Evolutionary conservation across 2,888 invertebrate genomes (phyloP).

Genomic region (Phortica okadai): DNA sequence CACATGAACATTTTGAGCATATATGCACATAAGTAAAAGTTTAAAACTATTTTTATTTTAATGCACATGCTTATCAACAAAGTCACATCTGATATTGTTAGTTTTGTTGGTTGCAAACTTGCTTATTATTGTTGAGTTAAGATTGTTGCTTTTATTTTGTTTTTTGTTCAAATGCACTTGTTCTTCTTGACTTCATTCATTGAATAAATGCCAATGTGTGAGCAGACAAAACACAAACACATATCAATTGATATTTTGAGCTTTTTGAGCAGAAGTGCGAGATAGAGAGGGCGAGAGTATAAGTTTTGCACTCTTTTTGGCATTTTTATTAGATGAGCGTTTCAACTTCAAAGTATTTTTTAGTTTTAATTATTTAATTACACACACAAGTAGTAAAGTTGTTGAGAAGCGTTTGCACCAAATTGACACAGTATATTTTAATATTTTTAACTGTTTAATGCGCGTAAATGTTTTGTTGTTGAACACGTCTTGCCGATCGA

Average conservation of each 20-base stretch:
- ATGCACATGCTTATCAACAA: too few species aligned
- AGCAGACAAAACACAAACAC: constrained; percentile 14
- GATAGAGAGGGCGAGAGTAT: constrained; percentile 33
- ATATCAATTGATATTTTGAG: constrained; percentile 13
- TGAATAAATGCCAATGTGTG: constrained; percentile 26
- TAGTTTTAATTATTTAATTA: too few species aligned
- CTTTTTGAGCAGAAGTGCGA: constrained; percentile 23
- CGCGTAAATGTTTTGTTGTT: background rate
- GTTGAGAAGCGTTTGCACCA: too few species aligned
- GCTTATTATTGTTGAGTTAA: constrained; percentile 31
- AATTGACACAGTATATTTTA: background rate
- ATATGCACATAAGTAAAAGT: too few species aligned
- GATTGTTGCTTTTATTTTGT: constrained; percentile 48
- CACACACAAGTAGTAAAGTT: too few species aligned
- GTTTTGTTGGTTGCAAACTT: too few species aligned
- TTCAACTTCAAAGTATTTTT: too few species aligned
- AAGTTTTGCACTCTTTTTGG: constrained; percentile 17
- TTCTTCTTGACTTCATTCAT: constrained; percentile 50
- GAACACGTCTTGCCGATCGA: background rate
- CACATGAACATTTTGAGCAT: too few species aligned
- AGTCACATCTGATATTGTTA: too few species aligned
- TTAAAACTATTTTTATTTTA: too few species aligned
- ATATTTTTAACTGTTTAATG: background rate
- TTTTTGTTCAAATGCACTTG: constrained; percentile 64
- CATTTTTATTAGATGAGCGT: background rate